Evolutionary conservation across 2,797 vertebrate species (phyloP).

Genomic region (Cuculus canorus): DNA sequence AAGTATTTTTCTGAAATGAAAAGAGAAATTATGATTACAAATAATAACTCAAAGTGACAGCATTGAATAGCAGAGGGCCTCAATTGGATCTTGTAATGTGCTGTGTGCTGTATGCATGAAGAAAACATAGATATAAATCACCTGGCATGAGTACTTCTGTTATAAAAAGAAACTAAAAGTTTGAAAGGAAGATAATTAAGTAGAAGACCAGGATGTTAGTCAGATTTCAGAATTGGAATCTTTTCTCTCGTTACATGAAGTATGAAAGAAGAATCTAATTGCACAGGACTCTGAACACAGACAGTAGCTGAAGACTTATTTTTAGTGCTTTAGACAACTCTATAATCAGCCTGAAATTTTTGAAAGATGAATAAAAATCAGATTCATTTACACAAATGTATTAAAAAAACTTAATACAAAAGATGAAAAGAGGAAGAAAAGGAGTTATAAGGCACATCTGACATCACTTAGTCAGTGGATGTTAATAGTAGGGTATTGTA

Average conservation of each 20-base stretch:
- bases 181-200: constrained; percentile 1
- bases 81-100: not conserved
- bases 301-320: not conserved
- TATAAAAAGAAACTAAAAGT: not conserved
- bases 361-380: not conserved
- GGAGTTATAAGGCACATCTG: not conserved
- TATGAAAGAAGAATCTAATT: not conserved
- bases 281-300: not conserved
- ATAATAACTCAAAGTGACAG: not conserved
- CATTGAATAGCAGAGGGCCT: not conserved
- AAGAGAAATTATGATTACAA: not conserved
- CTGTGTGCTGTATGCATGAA: not conserved
- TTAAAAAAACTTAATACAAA: not conserved
- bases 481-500: not conserved
- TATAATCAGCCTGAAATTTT: not conserved
- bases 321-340: not conserved
- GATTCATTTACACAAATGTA: not conserved
- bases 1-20: not conserved
- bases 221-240: not conserved
- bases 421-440: not conserved
- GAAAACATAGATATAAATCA: not conserved
- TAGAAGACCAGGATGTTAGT: not conserved
- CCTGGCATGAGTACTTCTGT: not conserved
- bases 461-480: not conserved
- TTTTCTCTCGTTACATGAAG: not conserved